phyloP scores from a whole-genome alignment of 1,140 invertebrate genomes.

The Ceratitis capitata region DNA sequence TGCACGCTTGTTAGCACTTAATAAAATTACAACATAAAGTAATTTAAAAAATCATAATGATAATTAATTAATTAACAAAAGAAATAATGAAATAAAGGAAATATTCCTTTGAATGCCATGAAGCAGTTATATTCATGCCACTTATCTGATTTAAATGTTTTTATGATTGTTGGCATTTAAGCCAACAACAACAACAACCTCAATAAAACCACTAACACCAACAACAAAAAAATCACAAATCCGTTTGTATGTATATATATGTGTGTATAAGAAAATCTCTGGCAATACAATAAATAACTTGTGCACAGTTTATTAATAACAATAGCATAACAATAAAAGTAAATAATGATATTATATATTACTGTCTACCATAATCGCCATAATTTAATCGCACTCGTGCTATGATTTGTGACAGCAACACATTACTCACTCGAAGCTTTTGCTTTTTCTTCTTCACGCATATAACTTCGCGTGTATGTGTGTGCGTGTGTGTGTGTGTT shows the following conservation, averaged over 20 bases:
- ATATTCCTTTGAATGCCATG: not conserved
- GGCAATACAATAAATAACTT: not conserved
- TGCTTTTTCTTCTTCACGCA: too few relatives aligned
- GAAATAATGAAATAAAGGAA: not conserved
- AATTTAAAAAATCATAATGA: not conserved
- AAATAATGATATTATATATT: not conserved
- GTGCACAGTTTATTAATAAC: not conserved
- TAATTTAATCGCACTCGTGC: not conserved
- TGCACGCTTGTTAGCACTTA: not conserved
- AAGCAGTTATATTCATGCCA: not conserved
- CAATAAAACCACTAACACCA: not conserved
- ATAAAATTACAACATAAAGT: not conserved
- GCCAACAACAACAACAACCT: not conserved
- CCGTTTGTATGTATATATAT: not conserved
- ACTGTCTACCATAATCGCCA: not conserved
- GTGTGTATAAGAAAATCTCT: not conserved
- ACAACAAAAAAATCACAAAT: not conserved
- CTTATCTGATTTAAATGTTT: not conserved
- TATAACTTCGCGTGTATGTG: too few relatives aligned
- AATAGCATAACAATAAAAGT: not conserved
- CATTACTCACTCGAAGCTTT: not conserved
- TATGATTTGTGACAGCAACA: not conserved
- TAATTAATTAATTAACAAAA: not conserved
- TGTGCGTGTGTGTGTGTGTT: too few relatives aligned
- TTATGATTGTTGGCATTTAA: not conserved